phyloP scores from a whole-genome alignment of 2,113 vertebrate genomes.

The Callipepla californica region DNA sequence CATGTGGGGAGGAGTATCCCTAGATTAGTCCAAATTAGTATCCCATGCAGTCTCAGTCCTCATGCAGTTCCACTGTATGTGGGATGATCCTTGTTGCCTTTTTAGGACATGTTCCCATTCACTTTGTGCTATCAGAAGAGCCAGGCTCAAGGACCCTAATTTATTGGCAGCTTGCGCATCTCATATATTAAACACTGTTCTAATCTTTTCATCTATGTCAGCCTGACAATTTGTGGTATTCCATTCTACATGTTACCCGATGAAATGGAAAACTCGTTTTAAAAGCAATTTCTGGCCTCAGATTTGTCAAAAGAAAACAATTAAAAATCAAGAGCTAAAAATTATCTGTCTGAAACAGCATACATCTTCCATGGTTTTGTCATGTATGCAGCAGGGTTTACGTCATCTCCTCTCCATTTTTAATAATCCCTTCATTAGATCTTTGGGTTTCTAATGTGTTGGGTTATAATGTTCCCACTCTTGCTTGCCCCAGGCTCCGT shows the following conservation, averaged over 20 bases:
- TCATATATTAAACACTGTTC: neutral
- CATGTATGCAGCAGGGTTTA: neutral
- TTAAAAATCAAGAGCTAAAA: neutral
- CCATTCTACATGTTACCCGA: neutral
- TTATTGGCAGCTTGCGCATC: accelerated
- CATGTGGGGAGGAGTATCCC: accelerated
- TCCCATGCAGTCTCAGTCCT: accelerated
- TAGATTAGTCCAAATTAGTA: accelerated
- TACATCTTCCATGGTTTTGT: neutral
- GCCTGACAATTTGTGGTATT: neutral
- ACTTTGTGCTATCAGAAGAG: neutral
- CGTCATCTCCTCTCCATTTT: neutral
- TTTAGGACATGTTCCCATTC: neutral
- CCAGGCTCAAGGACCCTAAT: neutral
- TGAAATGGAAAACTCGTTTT: neutral
- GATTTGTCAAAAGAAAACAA: neutral
- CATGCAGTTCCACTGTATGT: neutral
- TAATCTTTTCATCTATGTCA: neutral
- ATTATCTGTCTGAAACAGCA: neutral
- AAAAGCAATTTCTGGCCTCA: neutral
- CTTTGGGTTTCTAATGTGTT: neutral
- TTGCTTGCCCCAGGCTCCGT: neutral
- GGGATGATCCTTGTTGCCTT: neutral
- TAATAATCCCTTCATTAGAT: neutral
- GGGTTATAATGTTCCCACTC: neutral